phyloP scores from a whole-genome alignment of 2,797 vertebrate species.

The Iguana delicatissima region DNA sequence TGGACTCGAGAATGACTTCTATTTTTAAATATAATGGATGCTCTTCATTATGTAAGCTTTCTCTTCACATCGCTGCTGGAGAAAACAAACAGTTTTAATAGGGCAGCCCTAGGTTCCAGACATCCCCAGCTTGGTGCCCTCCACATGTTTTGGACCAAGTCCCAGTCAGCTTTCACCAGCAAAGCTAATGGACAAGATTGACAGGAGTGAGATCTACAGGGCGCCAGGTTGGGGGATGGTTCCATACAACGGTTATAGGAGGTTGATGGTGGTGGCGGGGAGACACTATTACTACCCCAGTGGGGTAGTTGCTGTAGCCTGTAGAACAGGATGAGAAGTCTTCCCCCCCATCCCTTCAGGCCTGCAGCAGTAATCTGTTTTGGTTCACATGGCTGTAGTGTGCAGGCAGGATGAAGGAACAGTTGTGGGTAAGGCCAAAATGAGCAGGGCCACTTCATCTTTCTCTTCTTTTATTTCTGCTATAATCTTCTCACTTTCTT shows the following conservation, averaged over 20 bases:
- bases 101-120: neutral
- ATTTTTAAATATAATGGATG: neutral
- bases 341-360: no score
- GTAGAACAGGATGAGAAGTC: no score
- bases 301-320: no score
- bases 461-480: neutral
- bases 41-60: neutral
- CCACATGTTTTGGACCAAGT: neutral
- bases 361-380: no score
- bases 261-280: no score
- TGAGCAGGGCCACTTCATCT: neutral
- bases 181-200: neutral
- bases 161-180: neutral
- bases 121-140: neutral
- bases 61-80: neutral
- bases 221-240: neutral
- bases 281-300: no score
- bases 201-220: neutral
- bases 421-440: neutral
- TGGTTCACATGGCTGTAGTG: no score
- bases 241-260: no score
- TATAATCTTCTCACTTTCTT: neutral
- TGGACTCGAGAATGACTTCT: neutral
- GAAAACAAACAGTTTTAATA: neutral
- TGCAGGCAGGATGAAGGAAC: no score